phyloP scores from a whole-genome alignment of 2,888 invertebrate genomes.

The Athalia cordata region DNA sequence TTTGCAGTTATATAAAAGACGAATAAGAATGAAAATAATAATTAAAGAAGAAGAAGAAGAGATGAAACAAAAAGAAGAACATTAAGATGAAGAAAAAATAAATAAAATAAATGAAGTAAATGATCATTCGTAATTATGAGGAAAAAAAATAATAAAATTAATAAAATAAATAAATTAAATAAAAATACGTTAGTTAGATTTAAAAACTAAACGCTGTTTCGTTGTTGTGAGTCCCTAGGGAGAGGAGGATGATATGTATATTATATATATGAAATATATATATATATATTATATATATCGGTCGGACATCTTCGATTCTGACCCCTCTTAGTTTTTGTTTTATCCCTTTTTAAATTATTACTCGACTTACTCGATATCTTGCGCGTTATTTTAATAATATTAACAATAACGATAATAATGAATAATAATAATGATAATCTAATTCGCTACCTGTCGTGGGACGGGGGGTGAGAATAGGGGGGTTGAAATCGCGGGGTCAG shows the following conservation, averaged over 20 bases:
- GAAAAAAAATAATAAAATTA: constrained; percentile 45
- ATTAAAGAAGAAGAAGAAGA: constrained; percentile 36
- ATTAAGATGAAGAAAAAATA: background rate
- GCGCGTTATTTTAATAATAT: too few relatives aligned
- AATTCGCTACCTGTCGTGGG: too few relatives aligned
- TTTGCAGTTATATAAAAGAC: constrained; percentile 66
- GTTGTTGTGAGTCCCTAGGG: constrained; percentile 56
- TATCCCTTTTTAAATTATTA: background rate
- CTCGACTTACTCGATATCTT: too few relatives aligned
- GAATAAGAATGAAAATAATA: constrained; percentile 44
- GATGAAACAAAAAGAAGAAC: background rate
- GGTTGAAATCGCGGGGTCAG: constrained; percentile 29
- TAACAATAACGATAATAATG: too few relatives aligned
- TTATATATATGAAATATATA: background rate
- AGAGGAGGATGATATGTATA: background rate
- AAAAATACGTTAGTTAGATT: constrained; percentile 61
- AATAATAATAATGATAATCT: too few relatives aligned
- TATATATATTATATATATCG: background rate
- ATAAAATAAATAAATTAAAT: constrained; percentile 44
- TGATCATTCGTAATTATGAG: constrained; percentile 16
- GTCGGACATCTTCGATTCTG: background rate
- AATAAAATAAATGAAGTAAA: background rate
- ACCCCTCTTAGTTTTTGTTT: constrained; percentile 6
- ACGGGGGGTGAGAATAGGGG: background rate
- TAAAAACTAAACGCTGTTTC: constrained; percentile 59